These are phyloP conservation scores for Tenthredo distinguenda DNA, from an alignment of 2,888 invertebrate species.

Conservation along the genomic window DNA sequence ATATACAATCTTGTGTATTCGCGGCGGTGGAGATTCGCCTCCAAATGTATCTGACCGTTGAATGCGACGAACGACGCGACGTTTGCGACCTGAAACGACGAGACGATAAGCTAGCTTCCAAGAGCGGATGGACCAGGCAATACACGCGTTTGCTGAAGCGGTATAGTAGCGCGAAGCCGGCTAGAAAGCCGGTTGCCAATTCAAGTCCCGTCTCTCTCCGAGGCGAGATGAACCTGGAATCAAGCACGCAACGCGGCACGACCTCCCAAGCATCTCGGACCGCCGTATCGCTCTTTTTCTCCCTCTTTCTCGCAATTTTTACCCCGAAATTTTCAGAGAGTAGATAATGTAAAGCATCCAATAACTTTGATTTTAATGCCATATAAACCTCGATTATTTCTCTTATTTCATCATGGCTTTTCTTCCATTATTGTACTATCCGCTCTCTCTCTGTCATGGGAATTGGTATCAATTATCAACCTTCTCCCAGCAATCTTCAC, in stretches of 20 bases:
- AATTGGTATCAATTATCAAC: too few species aligned
- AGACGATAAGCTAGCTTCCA: neutral
- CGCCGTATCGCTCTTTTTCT: slow-evolving; percentile 70
- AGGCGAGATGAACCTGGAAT: slow-evolving; percentile 71
- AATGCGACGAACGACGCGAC: neutral
- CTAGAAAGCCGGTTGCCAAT: slow-evolving; percentile 75
- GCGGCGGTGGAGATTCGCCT: neutral
- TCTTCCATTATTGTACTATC: too few species aligned
- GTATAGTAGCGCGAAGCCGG: slow-evolving; percentile 47
- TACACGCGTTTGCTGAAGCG: slow-evolving; percentile 3
- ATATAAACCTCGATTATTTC: too few species aligned
- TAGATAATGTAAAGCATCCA: too few species aligned
- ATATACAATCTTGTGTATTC: neutral
- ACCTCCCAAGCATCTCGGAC: slow-evolving; percentile 77
- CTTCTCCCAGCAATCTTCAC: too few species aligned
- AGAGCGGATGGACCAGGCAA: neutral
- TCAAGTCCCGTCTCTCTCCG: slow-evolving; percentile 67
- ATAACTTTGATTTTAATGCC: too few species aligned
- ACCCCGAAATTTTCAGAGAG: too few species aligned
- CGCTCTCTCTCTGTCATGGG: too few species aligned
- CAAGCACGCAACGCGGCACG: slow-evolving; percentile 59
- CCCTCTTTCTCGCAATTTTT: neutral
- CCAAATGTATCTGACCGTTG: neutral
- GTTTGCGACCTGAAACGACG: neutral
- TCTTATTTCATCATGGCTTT: too few species aligned